These are phyloP conservation scores for Platysternon megacephalum DNA, from an alignment of 2,113 vertebrate species.

Conservation along the genomic window DNA sequence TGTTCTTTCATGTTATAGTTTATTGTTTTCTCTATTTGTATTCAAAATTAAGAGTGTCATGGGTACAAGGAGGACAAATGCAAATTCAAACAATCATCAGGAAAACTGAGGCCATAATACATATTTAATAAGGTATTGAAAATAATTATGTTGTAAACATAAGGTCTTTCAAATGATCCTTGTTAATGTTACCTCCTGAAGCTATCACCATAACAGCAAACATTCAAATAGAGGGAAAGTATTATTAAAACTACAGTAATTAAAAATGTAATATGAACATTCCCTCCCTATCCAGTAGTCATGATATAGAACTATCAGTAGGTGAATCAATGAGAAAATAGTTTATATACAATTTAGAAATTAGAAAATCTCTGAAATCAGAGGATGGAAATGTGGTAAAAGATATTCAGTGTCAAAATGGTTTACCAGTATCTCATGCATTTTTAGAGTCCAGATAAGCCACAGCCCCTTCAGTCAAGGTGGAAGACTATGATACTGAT, in stretches of 20 bases:
- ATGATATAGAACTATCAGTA: neutral
- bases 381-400: neutral
- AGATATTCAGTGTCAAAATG: neutral
- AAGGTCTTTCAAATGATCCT: constrained; percentile 49
- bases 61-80: neutral
- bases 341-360: neutral
- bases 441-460: neutral
- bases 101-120: neutral
- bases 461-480: neutral
- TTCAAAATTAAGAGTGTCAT: neutral
- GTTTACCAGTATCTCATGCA: neutral
- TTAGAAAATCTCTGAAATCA: neutral
- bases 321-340: neutral
- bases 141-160: constrained; percentile 41
- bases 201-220: constrained; percentile 53
- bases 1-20: neutral
- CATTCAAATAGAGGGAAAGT: neutral
- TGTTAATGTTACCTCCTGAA: constrained; percentile 29
- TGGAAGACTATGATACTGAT: neutral
- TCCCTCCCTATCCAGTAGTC: neutral
- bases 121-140: constrained; percentile 31
- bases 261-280: neutral
- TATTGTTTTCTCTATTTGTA: neutral
- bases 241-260: neutral
- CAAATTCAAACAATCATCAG: neutral